These are phyloP conservation scores for Delichon dasypus DNA, from an alignment of 2,797 vertebrate genomes.

Conservation along the genomic window DNA sequence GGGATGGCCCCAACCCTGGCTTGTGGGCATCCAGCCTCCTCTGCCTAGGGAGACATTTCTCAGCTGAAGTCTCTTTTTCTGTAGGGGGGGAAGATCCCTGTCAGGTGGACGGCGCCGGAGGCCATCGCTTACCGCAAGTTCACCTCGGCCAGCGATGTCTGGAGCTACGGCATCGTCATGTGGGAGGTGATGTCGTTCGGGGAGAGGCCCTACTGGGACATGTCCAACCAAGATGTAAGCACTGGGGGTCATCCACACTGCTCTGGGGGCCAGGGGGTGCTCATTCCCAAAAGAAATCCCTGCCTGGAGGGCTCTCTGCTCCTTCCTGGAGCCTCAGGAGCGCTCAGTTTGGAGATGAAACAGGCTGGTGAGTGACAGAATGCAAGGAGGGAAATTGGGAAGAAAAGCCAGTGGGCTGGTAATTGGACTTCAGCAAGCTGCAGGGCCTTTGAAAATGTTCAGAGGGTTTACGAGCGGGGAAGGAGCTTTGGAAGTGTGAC, in stretches of 20 bases:
- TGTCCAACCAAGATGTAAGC: constrained; percentile 98
- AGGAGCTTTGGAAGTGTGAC: constrained; percentile 75
- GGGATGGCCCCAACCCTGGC: background rate
- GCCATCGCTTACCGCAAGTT: constrained; percentile 98
- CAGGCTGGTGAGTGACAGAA: constrained; percentile 56
- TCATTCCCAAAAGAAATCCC: background rate
- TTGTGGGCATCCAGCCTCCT: fast-evolving
- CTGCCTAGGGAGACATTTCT: background rate
- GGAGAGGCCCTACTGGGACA: constrained; percentile 98
- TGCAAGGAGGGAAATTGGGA: constrained; percentile 70
- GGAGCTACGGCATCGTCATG: constrained; percentile 99
- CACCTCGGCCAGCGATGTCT: constrained; percentile 95
- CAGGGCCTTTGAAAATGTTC: constrained; percentile 81
- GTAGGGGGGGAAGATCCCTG: constrained; percentile 97
- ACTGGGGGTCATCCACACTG: background rate
- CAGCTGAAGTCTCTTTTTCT: background rate
- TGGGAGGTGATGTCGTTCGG: constrained; percentile 99
- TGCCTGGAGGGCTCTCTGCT: background rate
- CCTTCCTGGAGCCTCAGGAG: background rate
- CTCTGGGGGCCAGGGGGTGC: background rate
- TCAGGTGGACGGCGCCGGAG: constrained; percentile 96
- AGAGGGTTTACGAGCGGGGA: constrained; percentile 75
- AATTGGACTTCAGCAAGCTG: constrained; percentile 80
- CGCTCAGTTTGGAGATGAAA: constrained; percentile 66
- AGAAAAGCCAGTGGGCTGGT: constrained; percentile 77